Conservation (phyloP, 2,888 invertebrate species). For the Microlaimidae sp. region DNA sequence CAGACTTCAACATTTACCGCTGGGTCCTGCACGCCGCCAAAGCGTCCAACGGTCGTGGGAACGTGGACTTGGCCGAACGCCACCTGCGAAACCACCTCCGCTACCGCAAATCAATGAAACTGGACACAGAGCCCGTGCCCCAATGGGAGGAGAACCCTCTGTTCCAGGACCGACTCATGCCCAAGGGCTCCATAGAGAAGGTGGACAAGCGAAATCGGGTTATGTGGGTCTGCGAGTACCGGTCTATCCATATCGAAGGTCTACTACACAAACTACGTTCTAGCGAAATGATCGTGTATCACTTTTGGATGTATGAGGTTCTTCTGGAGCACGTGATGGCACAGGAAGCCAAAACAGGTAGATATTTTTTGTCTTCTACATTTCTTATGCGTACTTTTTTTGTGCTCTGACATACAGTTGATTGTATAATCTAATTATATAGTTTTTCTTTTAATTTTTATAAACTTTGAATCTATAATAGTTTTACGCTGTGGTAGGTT, state of each 20-base stretch:
- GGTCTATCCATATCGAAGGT: constrained; percentile 30
- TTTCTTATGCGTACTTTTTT: too few relatives aligned
- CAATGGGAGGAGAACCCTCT: constrained; percentile 30
- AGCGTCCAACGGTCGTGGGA: constrained; percentile 22
- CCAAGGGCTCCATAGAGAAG: constrained; percentile 23
- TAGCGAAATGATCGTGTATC: constrained; percentile 28
- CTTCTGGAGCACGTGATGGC: constrained; percentile 30
- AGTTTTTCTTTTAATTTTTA: too few relatives aligned
- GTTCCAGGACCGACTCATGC: constrained; percentile 25
- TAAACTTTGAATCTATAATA: too few relatives aligned
- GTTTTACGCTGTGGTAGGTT: too few relatives aligned
- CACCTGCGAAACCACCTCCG: constrained; percentile 30
- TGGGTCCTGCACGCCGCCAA: constrained; percentile 28
- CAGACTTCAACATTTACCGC: constrained; percentile 34
- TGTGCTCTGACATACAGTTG: too few relatives aligned
- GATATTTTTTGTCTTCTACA: constrained; percentile 29
- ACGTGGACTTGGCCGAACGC: constrained; percentile 27
- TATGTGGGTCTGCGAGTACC: constrained; percentile 33
- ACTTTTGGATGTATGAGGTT: constrained; percentile 33
- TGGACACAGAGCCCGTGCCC: constrained; percentile 16
- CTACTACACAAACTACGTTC: constrained; percentile 27
- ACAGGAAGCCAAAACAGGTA: constrained; percentile 30
- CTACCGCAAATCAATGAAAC: constrained; percentile 23
- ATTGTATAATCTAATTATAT: too few relatives aligned
- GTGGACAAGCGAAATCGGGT: constrained; percentile 26